Conservation (phyloP, 2,797 vertebrate species). For the Chaetodon trifasciatus region DNA sequence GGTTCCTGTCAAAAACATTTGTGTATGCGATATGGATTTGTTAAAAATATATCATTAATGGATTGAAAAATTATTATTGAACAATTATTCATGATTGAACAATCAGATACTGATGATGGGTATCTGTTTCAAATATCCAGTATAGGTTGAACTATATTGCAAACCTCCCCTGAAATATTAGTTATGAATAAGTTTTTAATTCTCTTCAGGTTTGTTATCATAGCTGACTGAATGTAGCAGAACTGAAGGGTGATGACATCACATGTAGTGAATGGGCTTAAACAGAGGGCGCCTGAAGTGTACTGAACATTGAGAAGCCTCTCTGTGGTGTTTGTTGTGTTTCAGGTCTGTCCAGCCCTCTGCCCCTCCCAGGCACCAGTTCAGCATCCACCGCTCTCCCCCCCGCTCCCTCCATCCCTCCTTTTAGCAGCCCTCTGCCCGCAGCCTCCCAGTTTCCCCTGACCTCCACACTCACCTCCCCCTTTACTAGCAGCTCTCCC, state of each 20-base stretch:
- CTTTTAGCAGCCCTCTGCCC: slow-evolving; percentile 59
- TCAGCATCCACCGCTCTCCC: slow-evolving; percentile 65
- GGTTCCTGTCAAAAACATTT: not conserved
- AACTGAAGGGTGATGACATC: not conserved
- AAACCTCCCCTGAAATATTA: too few relatives aligned
- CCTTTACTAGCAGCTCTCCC: slow-evolving; percentile 58
- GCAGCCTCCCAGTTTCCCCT: slow-evolving; percentile 55
- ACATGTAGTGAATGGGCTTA: not conserved
- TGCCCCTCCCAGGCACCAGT: slow-evolving; percentile 71
- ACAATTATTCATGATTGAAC: not conserved
- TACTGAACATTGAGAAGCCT: not conserved
- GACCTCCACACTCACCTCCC: slow-evolving; percentile 54
- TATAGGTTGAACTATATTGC: not conserved
- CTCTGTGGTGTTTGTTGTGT: slow-evolving; percentile 7
- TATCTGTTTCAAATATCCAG: not conserved
- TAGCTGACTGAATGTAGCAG: not conserved
- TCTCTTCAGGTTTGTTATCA: not conserved
- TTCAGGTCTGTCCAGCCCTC: slow-evolving; percentile 81
- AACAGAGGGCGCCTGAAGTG: not conserved
- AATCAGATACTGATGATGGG: not conserved
- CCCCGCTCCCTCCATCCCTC: slow-evolving; percentile 68
- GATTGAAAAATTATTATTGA: not conserved
- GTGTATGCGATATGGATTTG: too few relatives aligned
- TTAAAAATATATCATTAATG: not conserved
- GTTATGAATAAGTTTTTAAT: not conserved